Evolutionary conservation across 2,888 invertebrate genomes (phyloP), one percentile per base, ranked within the genome.

Genomic region (Eupithecia insigniata): DNA sequence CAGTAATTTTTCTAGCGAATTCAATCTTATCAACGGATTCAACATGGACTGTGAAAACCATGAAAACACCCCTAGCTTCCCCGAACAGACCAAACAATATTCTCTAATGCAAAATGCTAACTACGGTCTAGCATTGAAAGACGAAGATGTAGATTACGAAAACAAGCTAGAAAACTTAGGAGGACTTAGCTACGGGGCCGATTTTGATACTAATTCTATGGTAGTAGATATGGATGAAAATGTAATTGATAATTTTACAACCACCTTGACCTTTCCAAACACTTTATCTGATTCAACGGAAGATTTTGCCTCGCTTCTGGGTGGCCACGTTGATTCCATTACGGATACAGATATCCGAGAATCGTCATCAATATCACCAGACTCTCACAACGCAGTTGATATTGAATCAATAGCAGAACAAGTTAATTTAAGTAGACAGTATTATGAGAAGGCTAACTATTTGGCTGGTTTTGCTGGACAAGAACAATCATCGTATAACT

Each of bases 181-280:
- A 79, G 88, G 92, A 64, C 92, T 95, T 73, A 92, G 95, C 74
- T 92, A 96, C 79, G 95, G 95, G 55, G 95, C 95, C 55, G 95
- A 95, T 80, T 97, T 97, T 82, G 97, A 96, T 80, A 70, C 73
- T 14, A 97, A 97, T 81, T 96, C 97, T 8, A 97, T 98, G 95
- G 97, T 98, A 95, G 97, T 97, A 18, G 97, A 97, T 84, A 96
- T 97, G 94, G 96, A 96, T 43, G 96, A 96, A 51, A 95, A 96
- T 34, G 96, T 96, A 1, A 97, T 97, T 55, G 97, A 98, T 89
- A 97, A 97, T 39, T 97, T 98, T 86, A 96, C 97, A 12, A 97
- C 97, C 3, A 97, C 97, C 0, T 88, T 98, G 69, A 97, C 97
- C 67, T 97, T 98, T 85, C 96, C 96, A 65, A 96, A 96, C 65